These are phyloP conservation scores for Saccostrea glomerata DNA, from an alignment of 1,140 invertebrate species.

Conservation along the genomic window DNA sequence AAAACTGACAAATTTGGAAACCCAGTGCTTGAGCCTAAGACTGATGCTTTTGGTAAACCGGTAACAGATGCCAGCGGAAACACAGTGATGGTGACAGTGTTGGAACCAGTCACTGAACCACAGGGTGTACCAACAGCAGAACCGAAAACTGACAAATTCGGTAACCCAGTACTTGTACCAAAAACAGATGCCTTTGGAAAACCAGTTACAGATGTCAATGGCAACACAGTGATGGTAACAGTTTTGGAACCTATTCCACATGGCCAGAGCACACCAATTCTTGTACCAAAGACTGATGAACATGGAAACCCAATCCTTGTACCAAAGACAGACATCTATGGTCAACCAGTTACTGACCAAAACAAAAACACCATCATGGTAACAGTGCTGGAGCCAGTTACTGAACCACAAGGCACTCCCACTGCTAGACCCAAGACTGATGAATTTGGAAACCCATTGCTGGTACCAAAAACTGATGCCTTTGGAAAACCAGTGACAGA, in stretches of 20 bases:
- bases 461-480: conserved; percentile 31
- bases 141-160: conserved; percentile 46
- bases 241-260: conserved; percentile 11
- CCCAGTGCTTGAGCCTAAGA: conserved; percentile 7
- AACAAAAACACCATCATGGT: conserved; percentile 10
- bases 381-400: not conserved
- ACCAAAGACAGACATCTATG: conserved; percentile 27
- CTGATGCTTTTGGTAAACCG: conserved; percentile 25
- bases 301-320: conserved; percentile 35
- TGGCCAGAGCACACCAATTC: conserved; percentile 32
- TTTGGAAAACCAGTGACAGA: conserved; percentile 37
- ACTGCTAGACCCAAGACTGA: conserved; percentile 46
- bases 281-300: conserved; percentile 26
- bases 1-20: conserved; percentile 28
- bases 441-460: conserved; percentile 41
- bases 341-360: conserved; percentile 38
- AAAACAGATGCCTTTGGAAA: conserved; percentile 41
- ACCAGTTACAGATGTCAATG: conserved; percentile 23
- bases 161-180: conserved; percentile 39
- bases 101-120: conserved; percentile 19
- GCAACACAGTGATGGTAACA: not conserved
- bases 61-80: conserved; percentile 44
- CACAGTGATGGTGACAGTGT: conserved; percentile 5
- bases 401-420: conserved; percentile 29
- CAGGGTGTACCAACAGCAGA: conserved; percentile 42